Evolutionary conservation across 2,113 vertebrate species (phyloP), one percentile per base, ranked within the genome.

Genomic region (Tympanuchus pallidicinctus): DNA sequence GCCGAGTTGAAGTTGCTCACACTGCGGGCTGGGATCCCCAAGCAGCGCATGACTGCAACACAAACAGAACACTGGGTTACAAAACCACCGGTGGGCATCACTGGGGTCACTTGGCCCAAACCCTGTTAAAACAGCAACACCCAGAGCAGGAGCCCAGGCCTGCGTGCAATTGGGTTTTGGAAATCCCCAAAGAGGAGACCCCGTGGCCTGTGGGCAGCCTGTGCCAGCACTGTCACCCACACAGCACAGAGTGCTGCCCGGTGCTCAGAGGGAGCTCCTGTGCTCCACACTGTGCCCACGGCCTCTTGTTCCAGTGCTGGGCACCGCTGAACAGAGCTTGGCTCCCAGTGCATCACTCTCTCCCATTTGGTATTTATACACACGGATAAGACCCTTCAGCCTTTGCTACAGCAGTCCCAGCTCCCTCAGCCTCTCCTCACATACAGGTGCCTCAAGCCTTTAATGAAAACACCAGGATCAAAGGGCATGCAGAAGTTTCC

Each of bases 1-100:
- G 98, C 98, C 0, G 98, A 96, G 18, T 97, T 45, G 11, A 97
- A 98, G 87, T 96, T 97, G 5, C 95, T 97, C 56, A 98, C 94
- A 0, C 97, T 97, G 42, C 97, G 96, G 61, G 57, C 87, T 0
- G 98, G 97, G 61, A 98, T 96, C 21, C 98, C 98, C 90, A 98
- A 5, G 24, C 97, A 97, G 19, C 98, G 95, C 96, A 98, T 88
- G 34, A 98, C 98, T 98, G 95, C 15, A n/a, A 86, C 34, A 94
- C 14, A 91, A 28, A 54, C 11, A 50, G 82, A 81, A 50, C 48
- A 82, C 52, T 6, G 32, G 13, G 25, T 61, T 70, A 82, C 34
- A 66, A 50, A 38, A 22, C 19, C 36, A 10, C 72, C 36, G 30
- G 2, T 11, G 15, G 27, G 34, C 1, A 8, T 7, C 43, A 48